Base-by-base conservation (phyloP, 2,888 invertebrate genomes). In the Agriopis aurantiaria region DNA sequence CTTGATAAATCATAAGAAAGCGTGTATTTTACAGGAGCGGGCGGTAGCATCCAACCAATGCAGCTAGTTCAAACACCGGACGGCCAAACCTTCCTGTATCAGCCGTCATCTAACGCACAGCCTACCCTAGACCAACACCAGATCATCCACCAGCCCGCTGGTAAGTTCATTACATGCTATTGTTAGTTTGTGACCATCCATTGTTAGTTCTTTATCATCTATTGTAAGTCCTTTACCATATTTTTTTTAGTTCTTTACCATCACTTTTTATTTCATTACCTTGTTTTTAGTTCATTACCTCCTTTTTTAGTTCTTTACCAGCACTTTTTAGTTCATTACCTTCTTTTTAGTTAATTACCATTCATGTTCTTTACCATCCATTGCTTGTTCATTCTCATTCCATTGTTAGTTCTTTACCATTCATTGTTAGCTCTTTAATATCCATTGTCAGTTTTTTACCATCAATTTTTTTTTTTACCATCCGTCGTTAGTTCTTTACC, bases 81-180 rank as follows among this genome's bases (percentile, higher is more conserved):
- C 89, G 99, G 99, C 0, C 99, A 99, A 90, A 98, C 98, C 0
- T 97, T 97, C 80, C 96, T 98, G 66, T 98, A 98, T 87, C 98
- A 99, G 86, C 97, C 98, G 0, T 95, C 87, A 0, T 81, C 88
- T 0, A 88, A 70, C 51, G 79, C 90, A 0, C 92, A 91, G 69
- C 88, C 88, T 0, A 80, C 91, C 8, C 87, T 93, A 0, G 93
- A 94, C 72, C 93, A 92, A 71, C 93, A 92, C 65, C 94, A 92
- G 75, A 89, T 94, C 3, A 80, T 94, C 63, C 94, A 94, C 71
- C 94, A 93, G 75, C 93, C 94, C 1, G 80, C 95, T 61, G 95
- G 95, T 96, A 82, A 52, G 45, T 46, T 55, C 9, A 8, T 33
- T 33, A 33, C 33, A 33, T 33, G 33, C 0, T 9, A 9, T 8